Percentiles rank a stretch among this genome's conserved stretches.
phyloP scores from a whole-genome alignment of 2,888 invertebrate genomes.

The Heterodera filipjevi region DNA sequence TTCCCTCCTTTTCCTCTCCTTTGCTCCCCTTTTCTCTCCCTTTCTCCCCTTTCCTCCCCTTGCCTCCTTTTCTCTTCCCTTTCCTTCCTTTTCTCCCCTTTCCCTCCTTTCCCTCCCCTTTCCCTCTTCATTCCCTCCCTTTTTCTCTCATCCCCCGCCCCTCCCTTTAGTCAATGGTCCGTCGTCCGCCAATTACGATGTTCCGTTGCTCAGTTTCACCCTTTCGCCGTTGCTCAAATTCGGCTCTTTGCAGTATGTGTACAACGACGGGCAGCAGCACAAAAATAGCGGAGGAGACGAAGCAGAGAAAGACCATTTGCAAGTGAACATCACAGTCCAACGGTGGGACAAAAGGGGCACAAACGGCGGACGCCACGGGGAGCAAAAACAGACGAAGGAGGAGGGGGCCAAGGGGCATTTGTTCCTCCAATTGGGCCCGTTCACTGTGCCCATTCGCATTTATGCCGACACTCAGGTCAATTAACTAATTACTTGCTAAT shows the following conservation, averaged over 20 bases:
- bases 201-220: slow-evolving; percentile 5
- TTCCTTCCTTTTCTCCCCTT: no score
- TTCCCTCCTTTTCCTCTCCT: not conserved
- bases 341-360: not conserved
- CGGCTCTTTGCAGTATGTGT: slow-evolving; percentile 9
- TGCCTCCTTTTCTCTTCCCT: no score
- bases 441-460: slow-evolving; percentile 4
- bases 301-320: not conserved
- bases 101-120: not conserved
- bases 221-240: not conserved
- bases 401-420: not conserved
- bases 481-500: no score
- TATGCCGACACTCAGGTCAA: slow-evolving; percentile 13
- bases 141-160: no score
- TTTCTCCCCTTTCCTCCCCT: no score
- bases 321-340: slow-evolving; percentile 1
- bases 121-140: no score
- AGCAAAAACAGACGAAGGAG: not conserved
- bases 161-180: not conserved
- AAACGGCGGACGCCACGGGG: not conserved
- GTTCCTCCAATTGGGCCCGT: slow-evolving; percentile 11
- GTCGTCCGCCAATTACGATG: not conserved
- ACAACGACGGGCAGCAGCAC: not conserved
- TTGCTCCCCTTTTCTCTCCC: not conserved
- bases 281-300: not conserved